Evolutionary conservation across 1,140 invertebrate genomes (phyloP), one percentile per base, ranked within the genome.

Genomic region (Adoxophyes honmai): DNA sequence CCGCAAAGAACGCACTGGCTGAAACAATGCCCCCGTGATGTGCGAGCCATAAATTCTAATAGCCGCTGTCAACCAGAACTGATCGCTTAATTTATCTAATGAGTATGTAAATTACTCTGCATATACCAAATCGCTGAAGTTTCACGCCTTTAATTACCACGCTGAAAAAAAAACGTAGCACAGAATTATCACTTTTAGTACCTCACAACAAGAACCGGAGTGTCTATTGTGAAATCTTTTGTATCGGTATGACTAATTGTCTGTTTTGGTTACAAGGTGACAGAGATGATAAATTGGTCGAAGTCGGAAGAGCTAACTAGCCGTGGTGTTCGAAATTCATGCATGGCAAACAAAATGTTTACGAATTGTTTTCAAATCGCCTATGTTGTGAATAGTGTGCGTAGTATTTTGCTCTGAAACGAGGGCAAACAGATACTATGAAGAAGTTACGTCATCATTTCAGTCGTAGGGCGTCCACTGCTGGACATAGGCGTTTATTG

Each of bases 211-310:
- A 48, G 42, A 48, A 11, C 42, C 11, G 6, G 11, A 11, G 21
- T 33, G 42, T 18, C n/a, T 48, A 33, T 48, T 33, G 18, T 28
- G 42, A 28, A 11, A 33, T 28, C n/a, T 48, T 11, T 48, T 48
- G 42, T 48, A 18, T 28, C 9, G 33, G 34, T 7, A 39, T 60
- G 58, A 60, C 62, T 55, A 60, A 65, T 65, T 55, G 52, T 34
- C 56, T 55, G 58, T 65, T 64, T 65, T 60, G 59, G 55, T 58
- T 54, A 55, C 57, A 59, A 65, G 59, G 59, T 58, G 59, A 60
- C 59, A 57, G 21, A 35, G 16, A 42, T 65, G 58, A 55, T 60
- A 51, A 56, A 57, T 64, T 60, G 35, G 11, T 13, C 11, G 38
- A 52, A 33, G 37, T 59, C 52, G 18, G 42, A 48, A 48, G 42